Conservation (phyloP, 2,888 invertebrate genomes). For the Caenorhabditis wallacei region DNA sequence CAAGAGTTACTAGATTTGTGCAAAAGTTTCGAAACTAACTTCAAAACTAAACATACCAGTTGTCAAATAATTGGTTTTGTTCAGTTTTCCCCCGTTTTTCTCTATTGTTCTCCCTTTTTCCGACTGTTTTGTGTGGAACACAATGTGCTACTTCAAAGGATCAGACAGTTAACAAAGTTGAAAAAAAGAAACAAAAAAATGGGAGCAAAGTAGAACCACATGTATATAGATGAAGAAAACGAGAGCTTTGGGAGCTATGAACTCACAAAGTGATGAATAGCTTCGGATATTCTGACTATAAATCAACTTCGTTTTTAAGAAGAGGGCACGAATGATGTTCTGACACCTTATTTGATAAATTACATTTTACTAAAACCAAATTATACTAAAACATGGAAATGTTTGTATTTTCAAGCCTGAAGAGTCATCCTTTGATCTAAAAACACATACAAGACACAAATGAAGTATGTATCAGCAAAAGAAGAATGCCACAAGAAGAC, state of each 20-base stretch:
- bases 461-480: constrained; percentile 11
- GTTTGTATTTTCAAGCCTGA: no score
- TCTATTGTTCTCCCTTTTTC: constrained; percentile 11
- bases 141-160: neutral
- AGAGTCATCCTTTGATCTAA: neutral
- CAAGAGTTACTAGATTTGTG: constrained; percentile 28
- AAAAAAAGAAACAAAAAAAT: neutral
- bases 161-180: constrained; percentile 1
- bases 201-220: constrained; percentile 37
- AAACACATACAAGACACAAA: constrained; percentile 1
- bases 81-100: constrained; percentile 20
- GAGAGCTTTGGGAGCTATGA: constrained; percentile 33
- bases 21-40: neutral
- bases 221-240: constrained; percentile 23
- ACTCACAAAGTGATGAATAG: constrained; percentile 44
- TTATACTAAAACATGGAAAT: neutral
- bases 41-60: constrained; percentile 51
- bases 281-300: constrained; percentile 12
- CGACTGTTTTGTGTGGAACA: constrained; percentile 7
- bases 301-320: constrained; percentile 41
- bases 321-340: no score
- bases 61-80: constrained; percentile 53
- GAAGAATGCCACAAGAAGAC: constrained; percentile 6
- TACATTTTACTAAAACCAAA: neutral
- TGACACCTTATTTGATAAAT: neutral